Conservation (phyloP, 2,113 vertebrate genomes). For the Chionomys nivalis region DNA sequence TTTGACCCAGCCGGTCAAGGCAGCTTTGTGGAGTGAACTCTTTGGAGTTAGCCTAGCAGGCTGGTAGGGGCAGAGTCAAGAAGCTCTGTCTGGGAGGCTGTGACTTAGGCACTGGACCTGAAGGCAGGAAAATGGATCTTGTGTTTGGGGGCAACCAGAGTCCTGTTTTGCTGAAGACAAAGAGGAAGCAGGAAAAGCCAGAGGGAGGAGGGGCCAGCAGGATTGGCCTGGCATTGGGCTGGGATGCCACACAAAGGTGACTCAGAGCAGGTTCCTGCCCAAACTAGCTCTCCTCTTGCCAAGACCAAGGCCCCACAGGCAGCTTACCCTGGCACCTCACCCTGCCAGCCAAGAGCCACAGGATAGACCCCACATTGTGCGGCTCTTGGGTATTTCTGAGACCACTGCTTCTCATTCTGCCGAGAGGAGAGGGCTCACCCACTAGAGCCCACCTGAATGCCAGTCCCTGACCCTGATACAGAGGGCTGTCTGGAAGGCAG, state of each 20-base stretch:
- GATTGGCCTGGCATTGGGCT: background rate
- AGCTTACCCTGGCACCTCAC: accelerated
- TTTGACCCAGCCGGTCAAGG: background rate
- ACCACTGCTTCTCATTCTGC: background rate
- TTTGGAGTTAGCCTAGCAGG: background rate
- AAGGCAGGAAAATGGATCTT: background rate
- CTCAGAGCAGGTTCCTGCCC: background rate
- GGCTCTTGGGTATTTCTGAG: accelerated
- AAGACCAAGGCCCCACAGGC: background rate
- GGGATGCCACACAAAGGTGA: background rate
- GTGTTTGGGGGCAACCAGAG: background rate
- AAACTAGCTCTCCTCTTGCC: background rate
- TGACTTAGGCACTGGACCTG: background rate
- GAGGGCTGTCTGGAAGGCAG: background rate
- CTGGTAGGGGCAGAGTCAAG: background rate
- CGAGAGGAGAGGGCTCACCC: background rate
- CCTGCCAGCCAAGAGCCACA: background rate
- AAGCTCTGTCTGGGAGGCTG: background rate
- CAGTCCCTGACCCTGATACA: background rate
- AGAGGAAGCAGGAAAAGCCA: background rate
- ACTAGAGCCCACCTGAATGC: background rate
- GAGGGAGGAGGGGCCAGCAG: background rate
- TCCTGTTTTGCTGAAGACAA: background rate
- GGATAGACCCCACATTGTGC: background rate
- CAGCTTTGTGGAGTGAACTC: background rate